Percentiles rank a stretch among this genome's conserved stretches.
phyloP scores from a whole-genome alignment of 2,797 vertebrate species.

The Crypturellus tataupa region DNA sequence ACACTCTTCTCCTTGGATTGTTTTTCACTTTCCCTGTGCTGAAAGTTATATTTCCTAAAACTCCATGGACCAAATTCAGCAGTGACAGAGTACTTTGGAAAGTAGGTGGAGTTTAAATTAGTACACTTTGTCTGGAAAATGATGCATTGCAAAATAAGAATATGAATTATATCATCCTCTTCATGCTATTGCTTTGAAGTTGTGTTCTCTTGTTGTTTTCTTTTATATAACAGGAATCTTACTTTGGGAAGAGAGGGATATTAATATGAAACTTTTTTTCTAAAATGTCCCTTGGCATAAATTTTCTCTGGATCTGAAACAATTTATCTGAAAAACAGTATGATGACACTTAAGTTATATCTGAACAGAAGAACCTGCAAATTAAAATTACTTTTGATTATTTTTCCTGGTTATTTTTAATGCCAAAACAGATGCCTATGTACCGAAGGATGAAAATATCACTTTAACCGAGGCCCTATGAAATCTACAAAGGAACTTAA shows the following conservation, averaged over 20 bases:
- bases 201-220: background rate
- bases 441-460: constrained; percentile 14
- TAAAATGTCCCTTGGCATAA: background rate
- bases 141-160: background rate
- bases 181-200: background rate
- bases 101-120: background rate
- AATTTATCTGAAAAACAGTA: constrained; percentile 4
- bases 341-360: background rate
- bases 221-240: background rate
- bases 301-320: background rate
- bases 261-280: background rate
- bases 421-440: constrained; percentile 22
- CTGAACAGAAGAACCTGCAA: background rate
- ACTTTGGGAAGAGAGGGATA: background rate
- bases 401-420: background rate
- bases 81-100: background rate
- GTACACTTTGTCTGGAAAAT: background rate
- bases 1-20: background rate
- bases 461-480: background rate
- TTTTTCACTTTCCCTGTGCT: background rate
- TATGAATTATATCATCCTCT: background rate
- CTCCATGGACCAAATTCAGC: background rate
- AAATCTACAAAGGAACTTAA: constrained; percentile 9
- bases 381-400: background rate
- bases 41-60: background rate